Conservation (phyloP, 1,140 invertebrate species). For the Oedothorax gibbosus region DNA sequence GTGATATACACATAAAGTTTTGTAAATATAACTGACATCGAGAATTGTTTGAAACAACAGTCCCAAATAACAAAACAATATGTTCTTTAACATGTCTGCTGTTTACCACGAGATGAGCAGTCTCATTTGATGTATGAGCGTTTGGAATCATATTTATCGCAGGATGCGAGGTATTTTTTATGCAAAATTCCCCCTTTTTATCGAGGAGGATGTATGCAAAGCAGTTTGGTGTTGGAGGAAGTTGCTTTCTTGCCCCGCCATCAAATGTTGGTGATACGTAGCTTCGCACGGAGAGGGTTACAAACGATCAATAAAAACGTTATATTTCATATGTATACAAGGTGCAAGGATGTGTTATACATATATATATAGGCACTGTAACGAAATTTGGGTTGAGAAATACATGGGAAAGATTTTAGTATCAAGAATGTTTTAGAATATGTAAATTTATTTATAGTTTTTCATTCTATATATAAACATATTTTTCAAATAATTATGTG, state of each 20-base stretch:
- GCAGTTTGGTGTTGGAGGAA: conserved; percentile 29
- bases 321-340: conserved; percentile 21
- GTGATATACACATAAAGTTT: too few species aligned
- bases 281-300: conserved; percentile 9
- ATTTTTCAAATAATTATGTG: too few species aligned
- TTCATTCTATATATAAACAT: too few species aligned
- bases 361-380: not conserved
- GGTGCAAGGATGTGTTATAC: not conserved
- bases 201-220: conserved; percentile 46
- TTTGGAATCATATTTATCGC: conserved; percentile 9
- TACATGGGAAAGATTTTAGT: too few species aligned
- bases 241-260: conserved; percentile 15
- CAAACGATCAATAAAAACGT: conserved; percentile 22
- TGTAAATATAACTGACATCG: too few species aligned
- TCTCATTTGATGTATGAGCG: not conserved
- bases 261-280: not conserved
- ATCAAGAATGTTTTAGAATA: not conserved
- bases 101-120: conserved; percentile 48
- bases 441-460: not conserved
- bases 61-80: too few species aligned
- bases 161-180: conserved; percentile 44
- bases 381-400: too few species aligned
- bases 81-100: not conserved
- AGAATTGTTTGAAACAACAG: too few species aligned
- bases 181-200: conserved; percentile 7